These are phyloP conservation scores for Hydractinia symbiolongicarpus DNA, from an alignment of 30 jellyfish, hydroid and myxozoan species.

Conservation along the genomic window DNA sequence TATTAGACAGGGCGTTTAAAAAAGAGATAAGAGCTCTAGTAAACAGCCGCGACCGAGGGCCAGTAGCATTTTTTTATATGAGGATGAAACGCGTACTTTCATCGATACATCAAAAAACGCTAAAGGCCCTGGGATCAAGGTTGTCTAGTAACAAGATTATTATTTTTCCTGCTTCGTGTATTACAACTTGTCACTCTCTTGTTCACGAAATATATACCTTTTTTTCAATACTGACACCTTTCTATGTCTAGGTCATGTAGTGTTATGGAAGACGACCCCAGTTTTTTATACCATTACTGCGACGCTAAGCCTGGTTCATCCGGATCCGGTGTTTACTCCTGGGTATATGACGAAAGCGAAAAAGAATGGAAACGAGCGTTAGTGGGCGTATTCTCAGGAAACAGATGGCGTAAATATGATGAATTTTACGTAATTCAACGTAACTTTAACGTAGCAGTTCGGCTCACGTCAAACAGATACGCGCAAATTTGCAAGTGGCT, in stretches of 20 bases:
- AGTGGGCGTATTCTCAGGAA: conserved; percentile 94
- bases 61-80: too few relatives aligned
- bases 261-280: conserved; percentile 83
- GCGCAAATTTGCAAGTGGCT: conserved; percentile 95
- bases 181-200: too few relatives aligned
- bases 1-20: too few relatives aligned
- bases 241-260: conserved; percentile 63
- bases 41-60: too few relatives aligned
- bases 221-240: too few relatives aligned
- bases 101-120: too few relatives aligned
- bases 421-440: conserved; percentile 71
- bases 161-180: too few relatives aligned
- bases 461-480: conserved; percentile 67
- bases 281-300: conserved; percentile 83
- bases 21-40: too few relatives aligned
- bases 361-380: conserved; percentile 74
- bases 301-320: conserved; percentile 97
- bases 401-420: conserved; percentile 90
- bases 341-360: conserved; percentile 61
- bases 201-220: too few relatives aligned
- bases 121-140: too few relatives aligned
- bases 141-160: too few relatives aligned
- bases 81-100: too few relatives aligned
- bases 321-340: conserved; percentile 98
- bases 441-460: conserved; percentile 92